These are phyloP conservation scores for Aporophyla nigra DNA, from an alignment of 2,888 invertebrate genomes.

Conservation along the genomic window DNA sequence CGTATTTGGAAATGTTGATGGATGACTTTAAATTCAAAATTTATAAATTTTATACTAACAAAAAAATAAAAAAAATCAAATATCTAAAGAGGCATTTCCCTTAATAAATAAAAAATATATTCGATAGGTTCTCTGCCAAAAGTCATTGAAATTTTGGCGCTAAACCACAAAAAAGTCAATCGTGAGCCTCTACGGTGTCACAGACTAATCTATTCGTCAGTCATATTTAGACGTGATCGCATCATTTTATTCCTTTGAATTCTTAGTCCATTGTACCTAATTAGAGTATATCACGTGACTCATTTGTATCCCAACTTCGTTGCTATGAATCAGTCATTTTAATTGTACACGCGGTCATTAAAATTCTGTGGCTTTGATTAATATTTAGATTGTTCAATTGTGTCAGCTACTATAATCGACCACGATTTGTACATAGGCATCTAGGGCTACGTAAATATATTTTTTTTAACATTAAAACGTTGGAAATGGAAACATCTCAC, in stretches of 20 bases:
- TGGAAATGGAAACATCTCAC: constrained; percentile 84
- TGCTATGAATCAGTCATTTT: constrained; percentile 83
- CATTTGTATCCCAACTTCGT: constrained; percentile 78
- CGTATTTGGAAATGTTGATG: not conserved
- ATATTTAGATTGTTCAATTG: constrained; percentile 74
- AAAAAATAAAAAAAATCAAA: too few species aligned
- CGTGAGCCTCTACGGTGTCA: constrained; percentile 28
- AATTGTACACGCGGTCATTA: constrained; percentile 79
- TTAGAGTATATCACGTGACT: constrained; percentile 78
- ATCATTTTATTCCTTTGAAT: constrained; percentile 78
- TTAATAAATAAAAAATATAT: not conserved
- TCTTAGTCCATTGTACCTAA: constrained; percentile 78
- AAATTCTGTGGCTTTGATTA: constrained; percentile 77
- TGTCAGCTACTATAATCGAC: constrained; percentile 64
- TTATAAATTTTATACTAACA: too few species aligned
- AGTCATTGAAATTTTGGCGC: constrained; percentile 11
- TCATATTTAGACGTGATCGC: constrained; percentile 80
- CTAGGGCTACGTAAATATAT: constrained; percentile 65
- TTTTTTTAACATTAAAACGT: constrained; percentile 76
- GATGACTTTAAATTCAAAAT: too few species aligned
- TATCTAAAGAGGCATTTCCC: not conserved
- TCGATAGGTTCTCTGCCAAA: not conserved
- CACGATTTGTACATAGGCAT: constrained; percentile 34
- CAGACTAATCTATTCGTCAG: constrained; percentile 60
- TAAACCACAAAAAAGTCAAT: constrained; percentile 25